These are phyloP conservation scores for Exephanes ischioxanthus DNA, from an alignment of 2,888 invertebrate genomes.

Conservation along the genomic window DNA sequence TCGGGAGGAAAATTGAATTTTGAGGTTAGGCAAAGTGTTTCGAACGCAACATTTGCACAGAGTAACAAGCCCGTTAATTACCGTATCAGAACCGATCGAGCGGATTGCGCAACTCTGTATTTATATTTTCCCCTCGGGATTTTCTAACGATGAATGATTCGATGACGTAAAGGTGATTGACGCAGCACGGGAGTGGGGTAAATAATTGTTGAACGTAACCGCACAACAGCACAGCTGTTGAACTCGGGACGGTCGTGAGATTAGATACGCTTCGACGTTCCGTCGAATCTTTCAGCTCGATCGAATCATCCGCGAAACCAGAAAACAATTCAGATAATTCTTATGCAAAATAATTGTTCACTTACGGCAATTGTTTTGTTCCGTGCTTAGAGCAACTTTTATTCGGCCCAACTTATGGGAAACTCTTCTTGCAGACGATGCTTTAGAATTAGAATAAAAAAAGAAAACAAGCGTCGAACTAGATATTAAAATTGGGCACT, in stretches of 20 bases:
- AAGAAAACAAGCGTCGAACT: not conserved
- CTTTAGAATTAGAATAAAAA: not conserved
- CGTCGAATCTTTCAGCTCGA: too few relatives aligned
- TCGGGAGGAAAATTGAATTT: not conserved
- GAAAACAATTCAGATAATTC: not conserved
- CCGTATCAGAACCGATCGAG: not conserved
- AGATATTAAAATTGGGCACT: not conserved
- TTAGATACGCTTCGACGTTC: not conserved
- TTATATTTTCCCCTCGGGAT: not conserved
- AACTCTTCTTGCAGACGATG: not conserved
- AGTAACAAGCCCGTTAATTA: not conserved
- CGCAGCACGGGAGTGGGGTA: not conserved
- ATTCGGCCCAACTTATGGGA: too few relatives aligned
- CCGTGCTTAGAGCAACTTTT: not conserved
- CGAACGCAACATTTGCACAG: not conserved
- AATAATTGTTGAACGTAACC: not conserved
- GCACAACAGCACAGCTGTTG: constrained; percentile 12
- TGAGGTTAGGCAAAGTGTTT: constrained; percentile 14
- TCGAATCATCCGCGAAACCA: too few relatives aligned
- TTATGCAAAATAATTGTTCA: not conserved
- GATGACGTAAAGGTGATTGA: not conserved
- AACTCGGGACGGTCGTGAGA: not conserved
- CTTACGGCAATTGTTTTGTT: not conserved
- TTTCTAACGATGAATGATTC: constrained; percentile 18
- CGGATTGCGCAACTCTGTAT: not conserved